These are phyloP conservation scores for Sinosuthora webbiana DNA, from an alignment of 2,113 vertebrate genomes.

Conservation along the genomic window DNA sequence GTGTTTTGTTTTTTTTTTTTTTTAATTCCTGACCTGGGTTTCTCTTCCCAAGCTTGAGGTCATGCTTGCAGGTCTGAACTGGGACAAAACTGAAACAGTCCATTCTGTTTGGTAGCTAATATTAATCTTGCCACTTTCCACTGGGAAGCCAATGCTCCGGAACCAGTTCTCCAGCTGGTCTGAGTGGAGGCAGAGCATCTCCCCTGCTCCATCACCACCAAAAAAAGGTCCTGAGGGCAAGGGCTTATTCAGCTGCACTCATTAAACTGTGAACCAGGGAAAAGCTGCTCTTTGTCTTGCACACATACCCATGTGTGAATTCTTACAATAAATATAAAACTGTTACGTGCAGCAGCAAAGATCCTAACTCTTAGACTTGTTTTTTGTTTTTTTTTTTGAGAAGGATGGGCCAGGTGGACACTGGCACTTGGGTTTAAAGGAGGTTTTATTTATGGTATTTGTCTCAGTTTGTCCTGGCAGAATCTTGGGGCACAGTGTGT, in stretches of 20 bases:
- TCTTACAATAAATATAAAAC: neutral
- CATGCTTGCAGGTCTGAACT: neutral
- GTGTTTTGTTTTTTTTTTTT: too few relatives aligned
- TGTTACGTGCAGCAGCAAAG: neutral
- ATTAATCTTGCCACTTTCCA: neutral
- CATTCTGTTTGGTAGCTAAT: neutral
- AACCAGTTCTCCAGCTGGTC: neutral
- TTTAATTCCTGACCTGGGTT: neutral
- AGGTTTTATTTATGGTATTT: neutral
- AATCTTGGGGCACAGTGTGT: rapidly evolving
- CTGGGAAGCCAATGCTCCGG: neutral
- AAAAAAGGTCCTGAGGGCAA: neutral
- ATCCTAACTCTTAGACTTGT: rapidly evolving
- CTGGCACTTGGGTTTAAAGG: neutral
- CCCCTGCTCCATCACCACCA: neutral
- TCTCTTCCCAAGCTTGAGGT: neutral
- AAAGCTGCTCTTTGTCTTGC: neutral
- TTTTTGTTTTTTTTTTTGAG: too few relatives aligned
- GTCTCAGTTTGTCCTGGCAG: neutral
- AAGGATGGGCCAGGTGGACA: neutral
- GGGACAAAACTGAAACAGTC: neutral
- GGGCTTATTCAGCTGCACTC: neutral
- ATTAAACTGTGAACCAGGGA: neutral
- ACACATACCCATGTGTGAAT: neutral
- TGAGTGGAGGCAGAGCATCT: neutral